phyloP scores from a whole-genome alignment of 92 coral and sea anemone species.

The Phenganax subtilis region DNA sequence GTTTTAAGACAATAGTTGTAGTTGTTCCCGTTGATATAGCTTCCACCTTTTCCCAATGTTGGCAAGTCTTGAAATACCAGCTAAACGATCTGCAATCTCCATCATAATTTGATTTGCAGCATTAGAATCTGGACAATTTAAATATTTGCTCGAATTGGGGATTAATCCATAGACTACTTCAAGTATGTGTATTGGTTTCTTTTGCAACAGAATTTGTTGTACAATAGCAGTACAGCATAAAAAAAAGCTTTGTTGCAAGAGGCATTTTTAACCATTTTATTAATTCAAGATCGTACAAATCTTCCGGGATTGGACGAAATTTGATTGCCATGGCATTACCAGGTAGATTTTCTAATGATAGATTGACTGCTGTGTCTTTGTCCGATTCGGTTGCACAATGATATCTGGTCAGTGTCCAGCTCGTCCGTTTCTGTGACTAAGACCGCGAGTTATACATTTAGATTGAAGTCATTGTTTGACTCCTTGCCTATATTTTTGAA shows the following conservation, averaged over 20 bases:
- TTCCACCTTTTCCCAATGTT: neutral
- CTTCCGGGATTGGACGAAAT: no score
- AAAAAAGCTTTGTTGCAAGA: neutral
- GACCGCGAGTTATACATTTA: constrained; percentile 1
- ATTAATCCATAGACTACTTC: neutral
- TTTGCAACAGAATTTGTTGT: neutral
- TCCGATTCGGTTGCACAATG: no score
- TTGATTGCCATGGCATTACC: no score
- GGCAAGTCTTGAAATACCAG: constrained; percentile 5
- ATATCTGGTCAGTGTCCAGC: neutral
- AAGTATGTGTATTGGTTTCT: constrained; percentile 4
- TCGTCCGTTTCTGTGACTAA: constrained; percentile 8
- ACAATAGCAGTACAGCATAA: no score
- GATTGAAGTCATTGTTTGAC: constrained; percentile 8
- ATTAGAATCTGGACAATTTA: constrained; percentile 2
- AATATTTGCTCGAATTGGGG: neutral
- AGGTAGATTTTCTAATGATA: no score
- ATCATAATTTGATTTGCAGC: constrained; percentile 3
- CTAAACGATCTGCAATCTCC: constrained; percentile 6
- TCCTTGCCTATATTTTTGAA: neutral
- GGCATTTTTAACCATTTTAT: neutral
- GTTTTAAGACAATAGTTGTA: neutral
- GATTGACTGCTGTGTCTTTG: no score
- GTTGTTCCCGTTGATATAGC: neutral
- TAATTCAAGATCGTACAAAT: neutral